These are phyloP conservation scores for Halisarca cf. caerulea DNA, from an alignment of 37 sponge, comb jelly and placozoan species.

Conservation along the genomic window DNA sequence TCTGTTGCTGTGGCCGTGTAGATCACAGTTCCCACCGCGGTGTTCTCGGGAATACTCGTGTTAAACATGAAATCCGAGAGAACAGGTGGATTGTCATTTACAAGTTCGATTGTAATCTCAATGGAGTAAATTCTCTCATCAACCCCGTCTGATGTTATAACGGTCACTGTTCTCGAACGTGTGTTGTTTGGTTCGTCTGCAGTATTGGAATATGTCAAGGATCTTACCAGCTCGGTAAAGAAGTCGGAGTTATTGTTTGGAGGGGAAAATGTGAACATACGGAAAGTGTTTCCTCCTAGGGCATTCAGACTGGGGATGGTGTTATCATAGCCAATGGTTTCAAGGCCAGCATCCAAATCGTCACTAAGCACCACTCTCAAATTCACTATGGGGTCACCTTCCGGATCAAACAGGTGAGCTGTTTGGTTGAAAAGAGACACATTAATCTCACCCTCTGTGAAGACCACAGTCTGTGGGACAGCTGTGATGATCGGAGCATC, in stretches of 20 bases:
- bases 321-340: conserved; percentile 1
- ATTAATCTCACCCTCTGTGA: conserved; percentile 37
- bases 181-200: conserved; percentile 42
- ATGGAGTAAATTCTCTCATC: conserved; percentile 6
- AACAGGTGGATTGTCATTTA: conserved; percentile 71
- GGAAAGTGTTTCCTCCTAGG: neutral
- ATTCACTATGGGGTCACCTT: conserved; percentile 29
- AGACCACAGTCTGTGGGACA: conserved; percentile 2
- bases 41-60: conserved; percentile 35
- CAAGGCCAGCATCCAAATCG: conserved; percentile 27
- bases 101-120: neutral
- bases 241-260: conserved; percentile 10
- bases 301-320: neutral
- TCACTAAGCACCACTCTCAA: conserved; percentile 29
- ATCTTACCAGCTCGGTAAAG: conserved; percentile 20
- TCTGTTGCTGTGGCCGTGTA: conserved; percentile 52
- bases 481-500: conserved; percentile 48
- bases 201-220: conserved; percentile 50
- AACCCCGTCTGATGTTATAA: conserved; percentile 45
- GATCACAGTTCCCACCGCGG: conserved; percentile 16
- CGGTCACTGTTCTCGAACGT: conserved; percentile 16
- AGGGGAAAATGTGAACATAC: conserved; percentile 28
- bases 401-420: conserved; percentile 41
- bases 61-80: neutral
- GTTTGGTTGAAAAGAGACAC: conserved; percentile 29